Evolutionary conservation across 1,140 invertebrate genomes (phyloP).

Genomic region (Cotesia chilonis): DNA sequence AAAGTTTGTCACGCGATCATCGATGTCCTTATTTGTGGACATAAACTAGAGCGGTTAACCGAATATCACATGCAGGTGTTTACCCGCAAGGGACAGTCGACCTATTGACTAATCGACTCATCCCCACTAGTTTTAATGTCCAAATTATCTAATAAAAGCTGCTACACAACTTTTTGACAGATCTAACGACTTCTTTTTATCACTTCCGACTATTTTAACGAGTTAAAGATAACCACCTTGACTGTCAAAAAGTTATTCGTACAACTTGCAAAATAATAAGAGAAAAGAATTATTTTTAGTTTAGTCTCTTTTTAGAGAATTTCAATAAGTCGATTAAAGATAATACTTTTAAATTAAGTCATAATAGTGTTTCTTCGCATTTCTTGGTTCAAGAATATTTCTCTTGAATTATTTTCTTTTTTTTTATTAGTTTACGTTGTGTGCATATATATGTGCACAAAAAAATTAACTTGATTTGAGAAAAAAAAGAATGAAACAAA

Average conservation of each 20-base stretch:
- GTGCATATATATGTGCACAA: no score
- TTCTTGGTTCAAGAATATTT: no score
- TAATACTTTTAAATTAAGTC: no score
- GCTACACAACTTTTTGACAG: background rate
- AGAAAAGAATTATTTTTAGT: no score
- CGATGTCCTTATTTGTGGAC: background rate
- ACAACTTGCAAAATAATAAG: no score
- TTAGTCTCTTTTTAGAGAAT: no score
- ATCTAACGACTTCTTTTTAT: conserved; percentile 14
- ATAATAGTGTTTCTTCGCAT: no score
- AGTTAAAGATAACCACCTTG: background rate
- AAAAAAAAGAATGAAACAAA: no score
- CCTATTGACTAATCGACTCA: conserved; percentile 11
- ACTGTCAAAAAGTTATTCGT: conserved; percentile 1
- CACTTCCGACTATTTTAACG: conserved; percentile 11
- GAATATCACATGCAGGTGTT: conserved; percentile 14
- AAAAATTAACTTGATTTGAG: no score
- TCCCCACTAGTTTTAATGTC: background rate
- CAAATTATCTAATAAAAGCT: conserved; percentile 8
- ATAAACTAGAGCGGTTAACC: conserved; percentile 8
- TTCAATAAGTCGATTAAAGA: no score
- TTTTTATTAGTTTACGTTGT: no score
- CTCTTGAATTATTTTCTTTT: no score
- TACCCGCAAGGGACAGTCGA: conserved; percentile 18
- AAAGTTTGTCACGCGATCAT: background rate